phyloP scores from a whole-genome alignment of 2,888 invertebrate species.

The Eueremaeus valkanovi region DNA sequence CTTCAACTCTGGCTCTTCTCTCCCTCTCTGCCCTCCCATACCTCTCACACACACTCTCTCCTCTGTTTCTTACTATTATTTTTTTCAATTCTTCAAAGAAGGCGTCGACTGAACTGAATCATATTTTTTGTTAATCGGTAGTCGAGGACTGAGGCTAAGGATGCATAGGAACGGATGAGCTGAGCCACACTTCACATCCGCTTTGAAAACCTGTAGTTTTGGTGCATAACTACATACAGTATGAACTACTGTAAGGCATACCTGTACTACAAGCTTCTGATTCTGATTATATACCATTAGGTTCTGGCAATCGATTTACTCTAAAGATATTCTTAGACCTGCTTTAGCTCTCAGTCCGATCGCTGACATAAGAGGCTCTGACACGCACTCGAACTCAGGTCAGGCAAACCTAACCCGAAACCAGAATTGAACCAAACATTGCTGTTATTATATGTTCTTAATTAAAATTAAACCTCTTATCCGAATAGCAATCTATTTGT shows the following conservation, averaged over 20 bases:
- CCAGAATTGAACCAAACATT: background rate
- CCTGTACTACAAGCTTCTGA: conserved; percentile 32
- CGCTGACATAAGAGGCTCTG: background rate
- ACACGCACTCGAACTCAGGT: background rate
- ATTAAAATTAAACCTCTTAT: conserved; percentile 23
- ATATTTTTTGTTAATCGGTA: conserved; percentile 27
- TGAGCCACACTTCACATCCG: conserved; percentile 33
- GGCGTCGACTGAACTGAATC: conserved; percentile 21
- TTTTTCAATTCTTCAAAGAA: background rate
- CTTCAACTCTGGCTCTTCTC: background rate
- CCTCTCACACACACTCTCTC: conserved; percentile 13
- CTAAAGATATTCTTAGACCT: conserved; percentile 5
- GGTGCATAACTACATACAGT: background rate
- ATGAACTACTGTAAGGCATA: conserved; percentile 5
- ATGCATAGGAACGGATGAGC: conserved; percentile 18
- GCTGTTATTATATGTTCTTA: background rate
- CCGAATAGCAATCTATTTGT: background rate
- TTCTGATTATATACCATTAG: conserved; percentile 32
- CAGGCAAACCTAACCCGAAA: conserved; percentile 1
- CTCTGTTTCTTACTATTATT: background rate
- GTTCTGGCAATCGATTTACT: conserved; percentile 14
- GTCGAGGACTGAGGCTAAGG: conserved; percentile 20
- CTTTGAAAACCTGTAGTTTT: conserved; percentile 22
- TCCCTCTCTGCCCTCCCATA: background rate
- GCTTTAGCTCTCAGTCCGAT: background rate